A percentile compares a stretch with the other conserved stretches of the same genome.
These are phyloP conservation scores for Drosophila tripunctata DNA, from an alignment of 2,888 invertebrate genomes.

Conservation along the genomic window DNA sequence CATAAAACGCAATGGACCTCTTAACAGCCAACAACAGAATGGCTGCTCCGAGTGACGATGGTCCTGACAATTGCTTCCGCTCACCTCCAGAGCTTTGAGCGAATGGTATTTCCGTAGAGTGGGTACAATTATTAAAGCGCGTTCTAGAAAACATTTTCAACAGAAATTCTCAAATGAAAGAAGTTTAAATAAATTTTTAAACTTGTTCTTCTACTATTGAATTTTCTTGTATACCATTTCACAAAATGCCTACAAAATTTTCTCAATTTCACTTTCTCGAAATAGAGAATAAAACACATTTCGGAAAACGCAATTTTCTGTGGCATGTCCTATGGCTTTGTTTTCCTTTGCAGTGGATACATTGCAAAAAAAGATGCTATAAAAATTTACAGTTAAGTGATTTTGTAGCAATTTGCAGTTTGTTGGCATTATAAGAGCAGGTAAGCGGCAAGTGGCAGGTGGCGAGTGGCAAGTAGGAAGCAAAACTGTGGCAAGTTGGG, in stretches of 20 bases:
- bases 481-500: slow-evolving; percentile 1
- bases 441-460: slow-evolving; percentile 21
- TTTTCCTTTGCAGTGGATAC: slow-evolving; percentile 43
- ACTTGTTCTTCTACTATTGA: background rate
- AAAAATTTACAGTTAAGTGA: slow-evolving; percentile 81
- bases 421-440: slow-evolving; percentile 55
- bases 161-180: background rate
- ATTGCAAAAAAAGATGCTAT: slow-evolving; percentile 59
- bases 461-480: slow-evolving; percentile 1
- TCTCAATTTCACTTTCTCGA: too few species aligned
- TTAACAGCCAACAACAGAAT: slow-evolving; percentile 59
- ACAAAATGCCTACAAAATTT: too few species aligned
- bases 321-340: slow-evolving; percentile 24
- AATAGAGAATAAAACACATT: slow-evolving; percentile 1
- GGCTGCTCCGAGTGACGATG: slow-evolving; percentile 55
- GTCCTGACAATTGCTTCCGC: slow-evolving; percentile 73
- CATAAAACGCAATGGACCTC: slow-evolving; percentile 70
- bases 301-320: background rate
- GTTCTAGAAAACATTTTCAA: slow-evolving; percentile 14
- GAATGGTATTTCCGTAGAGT: background rate
- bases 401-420: slow-evolving; percentile 81
- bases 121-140: background rate
- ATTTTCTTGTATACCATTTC: too few species aligned
- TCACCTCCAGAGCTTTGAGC: slow-evolving; percentile 15
- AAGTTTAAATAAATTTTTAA: background rate